A percentile compares a stretch with the other conserved stretches of the same genome.
These are phyloP conservation scores for Pachyrhynchus sulphureomaculatus DNA, from an alignment of 1,140 invertebrate species.

Conservation along the genomic window DNA sequence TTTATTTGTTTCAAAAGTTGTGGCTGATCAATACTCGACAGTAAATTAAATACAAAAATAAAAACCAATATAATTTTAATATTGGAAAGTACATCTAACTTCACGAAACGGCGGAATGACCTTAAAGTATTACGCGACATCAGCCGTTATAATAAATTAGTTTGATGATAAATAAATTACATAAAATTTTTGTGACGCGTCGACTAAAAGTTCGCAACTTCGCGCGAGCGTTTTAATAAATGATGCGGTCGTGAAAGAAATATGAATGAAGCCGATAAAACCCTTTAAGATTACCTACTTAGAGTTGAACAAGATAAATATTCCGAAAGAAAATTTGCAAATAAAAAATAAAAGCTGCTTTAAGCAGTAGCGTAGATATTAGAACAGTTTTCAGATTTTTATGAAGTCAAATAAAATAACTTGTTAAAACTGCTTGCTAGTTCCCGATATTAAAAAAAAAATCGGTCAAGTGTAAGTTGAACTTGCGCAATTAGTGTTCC, in stretches of 20 bases:
- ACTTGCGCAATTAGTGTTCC: no score
- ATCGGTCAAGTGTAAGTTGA: no score
- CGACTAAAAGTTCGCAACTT: slow-evolving; percentile 14
- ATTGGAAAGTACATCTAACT: no score
- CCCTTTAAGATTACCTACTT: slow-evolving; percentile 16
- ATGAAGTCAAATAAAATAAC: no score
- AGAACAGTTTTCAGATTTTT: no score
- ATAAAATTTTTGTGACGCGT: slow-evolving; percentile 6
- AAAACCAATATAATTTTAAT: no score
- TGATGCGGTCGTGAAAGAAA: slow-evolving; percentile 21
- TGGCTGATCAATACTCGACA: no score
- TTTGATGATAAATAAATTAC: slow-evolving; percentile 18
- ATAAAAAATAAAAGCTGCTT: not conserved
- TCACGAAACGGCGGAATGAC: no score
- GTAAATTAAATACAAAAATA: no score
- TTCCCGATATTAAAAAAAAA: no score
- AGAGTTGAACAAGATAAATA: slow-evolving; percentile 17
- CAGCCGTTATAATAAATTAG: slow-evolving; percentile 12
- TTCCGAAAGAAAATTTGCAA: not conserved
- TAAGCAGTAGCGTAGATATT: not conserved
- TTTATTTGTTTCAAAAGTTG: no score
- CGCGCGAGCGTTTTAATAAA: slow-evolving; percentile 12
- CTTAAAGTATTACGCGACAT: not conserved
- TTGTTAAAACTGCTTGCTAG: no score
- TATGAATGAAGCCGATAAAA: slow-evolving; percentile 22